Evolutionary conservation across 2,888 invertebrate genomes (phyloP), one percentile per base, ranked within the genome.

Genomic region (Boloria euphrosyne): DNA sequence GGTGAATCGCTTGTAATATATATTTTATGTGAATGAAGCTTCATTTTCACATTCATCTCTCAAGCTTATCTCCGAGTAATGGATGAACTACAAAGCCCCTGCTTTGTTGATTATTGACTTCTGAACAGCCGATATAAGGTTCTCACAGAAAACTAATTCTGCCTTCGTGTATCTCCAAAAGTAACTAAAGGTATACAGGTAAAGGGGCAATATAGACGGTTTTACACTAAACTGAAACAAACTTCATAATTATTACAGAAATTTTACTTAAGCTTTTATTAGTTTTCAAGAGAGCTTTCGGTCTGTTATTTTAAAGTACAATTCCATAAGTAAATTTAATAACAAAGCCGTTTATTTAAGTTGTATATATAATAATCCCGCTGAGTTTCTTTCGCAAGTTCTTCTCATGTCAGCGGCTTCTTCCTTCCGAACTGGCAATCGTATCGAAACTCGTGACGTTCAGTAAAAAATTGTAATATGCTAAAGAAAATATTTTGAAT

Each of bases 131-230:
- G 61, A 61, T 64, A 57, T 54, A 59, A 49, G 59, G 59, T 14
- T 64, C 49, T 58, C 22, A 46, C 53, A 67, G 65, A 49, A 61
- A 67, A 67, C 64, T 61, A 67, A 65, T 67, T 65, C 51, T 53
- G 64, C 46, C 61, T 57, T 61, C 64, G 43, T 16, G 46, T 65
- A 55, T 55, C 52, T 64, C 13, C 64, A 22, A 67, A 61, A 67
- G 61, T 50, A 61, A 57, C 44, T 53, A 61, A 64, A 64, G 55
- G 64, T 61, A 55, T 38, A 47, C 46, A 65, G 68, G 65, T 68
- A 62, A 57, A 58, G 53, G 57, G 61, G 57, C 65, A 51, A 50
- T 62, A 58, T 31, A 61, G 53, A 65, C 3, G 52, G 57, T 18
- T 14, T 62, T 4, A 68, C 58, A 22, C 57, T 13, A 18, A 27